These are phyloP conservation scores for Poeciliopsis retropinna DNA, from an alignment of 2,113 vertebrate genomes.

Conservation along the genomic window DNA sequence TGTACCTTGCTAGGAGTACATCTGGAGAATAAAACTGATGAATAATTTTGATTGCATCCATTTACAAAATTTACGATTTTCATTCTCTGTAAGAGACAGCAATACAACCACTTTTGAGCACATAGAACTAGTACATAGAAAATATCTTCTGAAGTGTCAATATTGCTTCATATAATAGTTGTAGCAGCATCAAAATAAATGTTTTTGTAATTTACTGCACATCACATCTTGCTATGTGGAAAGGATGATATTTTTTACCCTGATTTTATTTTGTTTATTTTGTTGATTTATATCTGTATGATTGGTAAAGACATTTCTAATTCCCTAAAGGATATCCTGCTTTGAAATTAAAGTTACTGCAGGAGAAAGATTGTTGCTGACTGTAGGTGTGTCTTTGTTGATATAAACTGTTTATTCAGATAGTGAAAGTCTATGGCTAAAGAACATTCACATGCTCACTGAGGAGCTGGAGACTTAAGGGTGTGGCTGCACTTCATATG, in stretches of 20 bases:
- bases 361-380: conserved; percentile 16
- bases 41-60: not conserved
- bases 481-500: conserved; percentile 1
- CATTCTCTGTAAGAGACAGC: not conserved
- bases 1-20: not conserved
- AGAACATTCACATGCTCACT: conserved; percentile 3
- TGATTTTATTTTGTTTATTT: not conserved
- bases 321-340: not conserved
- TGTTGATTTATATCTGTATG: not conserved
- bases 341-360: conserved; percentile 6
- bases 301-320: not conserved
- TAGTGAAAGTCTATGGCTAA: not conserved
- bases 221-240: not conserved
- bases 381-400: conserved; percentile 33
- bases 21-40: not conserved
- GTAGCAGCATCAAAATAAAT: not conserved
- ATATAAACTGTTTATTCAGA: conserved; percentile 19
- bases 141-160: not conserved
- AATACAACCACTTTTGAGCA: not conserved
- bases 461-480: not conserved
- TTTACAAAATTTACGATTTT: not conserved
- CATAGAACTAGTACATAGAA: not conserved
- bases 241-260: not conserved
- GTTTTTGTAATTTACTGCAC: not conserved
- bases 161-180: not conserved